Percentiles rank a stretch among this genome's conserved stretches.
These are phyloP conservation scores for Chrysomallon squamiferum DNA, from an alignment of 1,140 invertebrate genomes.

Conservation along the genomic window DNA sequence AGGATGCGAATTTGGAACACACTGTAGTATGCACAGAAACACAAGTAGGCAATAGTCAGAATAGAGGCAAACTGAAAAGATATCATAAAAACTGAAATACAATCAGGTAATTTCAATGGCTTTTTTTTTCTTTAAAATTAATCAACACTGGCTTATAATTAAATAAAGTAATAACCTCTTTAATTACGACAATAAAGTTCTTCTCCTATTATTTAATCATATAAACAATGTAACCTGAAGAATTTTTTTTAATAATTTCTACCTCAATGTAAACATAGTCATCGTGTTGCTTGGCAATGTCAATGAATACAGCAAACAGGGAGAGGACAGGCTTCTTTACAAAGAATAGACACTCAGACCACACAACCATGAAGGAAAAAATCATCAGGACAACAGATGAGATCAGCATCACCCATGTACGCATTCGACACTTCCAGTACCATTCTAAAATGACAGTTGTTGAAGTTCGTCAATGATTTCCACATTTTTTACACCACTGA, in stretches of 20 bases:
- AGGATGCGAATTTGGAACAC: constrained; percentile 95
- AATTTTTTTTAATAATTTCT: too few relatives aligned
- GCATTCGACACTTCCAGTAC: constrained; percentile 91
- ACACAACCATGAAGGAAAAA: constrained; percentile 90
- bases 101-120: too few relatives aligned
- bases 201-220: too few relatives aligned
- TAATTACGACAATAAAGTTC: too few relatives aligned
- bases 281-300: constrained; percentile 79
- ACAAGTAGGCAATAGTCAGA: constrained; percentile 89
- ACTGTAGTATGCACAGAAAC: constrained; percentile 97
- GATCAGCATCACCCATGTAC: constrained; percentile 76
- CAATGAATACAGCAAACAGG: constrained; percentile 92
- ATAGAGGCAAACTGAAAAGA: constrained; percentile 79
- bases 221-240: too few relatives aligned
- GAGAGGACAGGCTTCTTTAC: constrained; percentile 88
- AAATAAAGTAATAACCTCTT: too few relatives aligned
- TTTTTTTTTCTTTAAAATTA: too few relatives aligned
- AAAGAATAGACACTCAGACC: constrained; percentile 99
- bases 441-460: constrained; percentile 83
- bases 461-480: too few relatives aligned
- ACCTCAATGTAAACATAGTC: constrained; percentile 97
- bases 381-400: constrained; percentile 77
- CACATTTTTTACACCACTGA: too few relatives aligned
- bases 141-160: too few relatives aligned
- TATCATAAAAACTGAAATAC: neutral